Evolutionary conservation across 2,888 invertebrate species (phyloP).

Genomic region (Volucella bombylans): DNA sequence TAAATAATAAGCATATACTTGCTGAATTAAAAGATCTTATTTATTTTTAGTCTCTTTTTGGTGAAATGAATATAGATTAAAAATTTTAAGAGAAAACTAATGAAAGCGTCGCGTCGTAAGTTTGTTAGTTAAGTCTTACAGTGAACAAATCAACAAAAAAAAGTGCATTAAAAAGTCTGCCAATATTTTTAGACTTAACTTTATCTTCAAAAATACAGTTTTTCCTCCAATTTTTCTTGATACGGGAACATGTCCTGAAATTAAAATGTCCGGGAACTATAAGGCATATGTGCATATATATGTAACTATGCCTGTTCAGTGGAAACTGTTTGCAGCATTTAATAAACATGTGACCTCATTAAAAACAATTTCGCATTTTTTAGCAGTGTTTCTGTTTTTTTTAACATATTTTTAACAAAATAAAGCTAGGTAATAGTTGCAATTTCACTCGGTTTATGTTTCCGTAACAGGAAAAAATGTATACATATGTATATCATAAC

Average conservation of each 20-base stretch:
- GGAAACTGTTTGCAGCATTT: conserved; percentile 48
- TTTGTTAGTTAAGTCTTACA: not conserved
- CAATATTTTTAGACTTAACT: not conserved
- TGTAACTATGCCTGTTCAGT: conserved; percentile 19
- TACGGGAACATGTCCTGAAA: conserved; percentile 21
- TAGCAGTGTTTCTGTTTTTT: no score
- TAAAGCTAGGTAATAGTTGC: no score
- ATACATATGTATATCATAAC: conserved; percentile 54
- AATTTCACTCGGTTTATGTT: conserved; percentile 7
- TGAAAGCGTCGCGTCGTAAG: conserved; percentile 68
- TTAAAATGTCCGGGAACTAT: conserved; percentile 13
- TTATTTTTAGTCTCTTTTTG: conserved; percentile 6
- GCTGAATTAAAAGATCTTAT: conserved; percentile 20
- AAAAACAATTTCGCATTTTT: conserved; percentile 7
- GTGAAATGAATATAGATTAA: conserved; percentile 20
- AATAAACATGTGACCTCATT: conserved; percentile 70
- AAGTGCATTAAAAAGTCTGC: not conserved
- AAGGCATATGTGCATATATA: conserved; percentile 14
- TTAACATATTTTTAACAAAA: no score
- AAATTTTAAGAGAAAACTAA: conserved; percentile 45
- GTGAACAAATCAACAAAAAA: conserved; percentile 26
- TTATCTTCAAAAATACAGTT: not conserved
- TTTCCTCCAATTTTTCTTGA: not conserved
- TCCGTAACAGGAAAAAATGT: conserved; percentile 18
- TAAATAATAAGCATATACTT: conserved; percentile 5